Base-by-base conservation (phyloP, 2,113 vertebrate species). In the Procavia capensis region DNA sequence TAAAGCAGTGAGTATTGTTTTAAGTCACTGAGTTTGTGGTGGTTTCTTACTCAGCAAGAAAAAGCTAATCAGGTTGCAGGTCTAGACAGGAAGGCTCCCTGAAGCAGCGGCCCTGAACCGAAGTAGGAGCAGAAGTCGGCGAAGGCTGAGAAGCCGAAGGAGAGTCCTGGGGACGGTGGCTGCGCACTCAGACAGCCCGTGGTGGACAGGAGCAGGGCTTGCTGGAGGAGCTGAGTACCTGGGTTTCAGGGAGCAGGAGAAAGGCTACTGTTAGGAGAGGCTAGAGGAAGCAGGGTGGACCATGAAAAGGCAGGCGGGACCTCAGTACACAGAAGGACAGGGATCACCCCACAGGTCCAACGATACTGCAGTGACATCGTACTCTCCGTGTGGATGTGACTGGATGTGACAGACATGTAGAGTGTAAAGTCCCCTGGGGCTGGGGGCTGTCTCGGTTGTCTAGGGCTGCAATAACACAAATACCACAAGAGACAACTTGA, bases 131-230 rank as follows among this genome's bases (percentile, higher is more conserved):
- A 66, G 20, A 57, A 66, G 34, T 24, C 36, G n/a, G 45, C 31
- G 10, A 66, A 22, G 34, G 5, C 0, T 27, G 24, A 36, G 34
- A 39, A 2, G 25, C 27, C 8, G 19, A 14, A 14, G 50, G 74
- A 34, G 9, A 64, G 24, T n/a, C 9, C 75, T 29, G 17, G 29
- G 16, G 22, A 2, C 25, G 7, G 4, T 25, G 17, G 39, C 6
- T 31, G 47, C 31, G 3, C 9, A 27, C 27, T 31, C 41, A 47
- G 41, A 76, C 3, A 25, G 8, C 29, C 20, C 27, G 22, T 36
- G 13, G 45, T 1, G 14, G 13, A n/a, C 8, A 25, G 0, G 4
- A 4, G 11, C 20, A 16, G 36, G 72, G 8, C 20, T 6, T 25
- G 1, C 20, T n/a, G 25, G 72, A 45, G 41, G 36, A 45, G 45